These are phyloP conservation scores for Zenarchopterus dispar DNA, from an alignment of 2,797 vertebrate species.

Conservation along the genomic window DNA sequence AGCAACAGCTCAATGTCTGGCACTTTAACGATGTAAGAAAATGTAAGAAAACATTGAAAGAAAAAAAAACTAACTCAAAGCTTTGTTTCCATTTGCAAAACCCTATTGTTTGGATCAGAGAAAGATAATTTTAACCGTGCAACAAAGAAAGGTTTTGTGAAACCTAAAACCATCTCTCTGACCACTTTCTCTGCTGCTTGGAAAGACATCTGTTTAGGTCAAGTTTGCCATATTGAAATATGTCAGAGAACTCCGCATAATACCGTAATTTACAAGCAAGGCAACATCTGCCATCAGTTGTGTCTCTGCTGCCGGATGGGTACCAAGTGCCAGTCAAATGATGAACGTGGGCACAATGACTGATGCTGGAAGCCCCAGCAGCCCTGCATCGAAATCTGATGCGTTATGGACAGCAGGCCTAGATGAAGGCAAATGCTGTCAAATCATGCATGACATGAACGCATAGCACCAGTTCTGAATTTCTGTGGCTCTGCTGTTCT, in stretches of 20 bases:
- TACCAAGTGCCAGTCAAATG: conserved; percentile 18
- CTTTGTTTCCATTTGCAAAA: too few relatives aligned
- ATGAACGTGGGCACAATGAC: conserved; percentile 39
- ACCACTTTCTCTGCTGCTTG: conserved; percentile 10
- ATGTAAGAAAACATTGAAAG: neutral
- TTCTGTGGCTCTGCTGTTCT: conserved; percentile 43
- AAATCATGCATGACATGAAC: conserved; percentile 63
- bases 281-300: conserved; percentile 52
- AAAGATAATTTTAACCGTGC: too few relatives aligned
- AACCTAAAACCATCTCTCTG: conserved; percentile 17
- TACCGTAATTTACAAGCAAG: conserved; percentile 43
- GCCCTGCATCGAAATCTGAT: conserved; percentile 48
- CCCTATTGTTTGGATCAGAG: too few relatives aligned
- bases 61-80: neutral
- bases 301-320: conserved; percentile 42
- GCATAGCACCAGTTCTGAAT: conserved; percentile 40
- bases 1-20: neutral
- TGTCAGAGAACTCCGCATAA: conserved; percentile 43
- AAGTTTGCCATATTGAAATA: conserved; percentile 34
- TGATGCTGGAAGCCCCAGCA: conserved; percentile 42
- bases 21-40: conserved; percentile 4
- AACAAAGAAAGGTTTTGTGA: too few relatives aligned
- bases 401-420: conserved; percentile 59
- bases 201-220: conserved; percentile 20
- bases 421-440: conserved; percentile 56